Conservation (phyloP, 2,113 vertebrate genomes). For the Perognathus longimembris region DNA sequence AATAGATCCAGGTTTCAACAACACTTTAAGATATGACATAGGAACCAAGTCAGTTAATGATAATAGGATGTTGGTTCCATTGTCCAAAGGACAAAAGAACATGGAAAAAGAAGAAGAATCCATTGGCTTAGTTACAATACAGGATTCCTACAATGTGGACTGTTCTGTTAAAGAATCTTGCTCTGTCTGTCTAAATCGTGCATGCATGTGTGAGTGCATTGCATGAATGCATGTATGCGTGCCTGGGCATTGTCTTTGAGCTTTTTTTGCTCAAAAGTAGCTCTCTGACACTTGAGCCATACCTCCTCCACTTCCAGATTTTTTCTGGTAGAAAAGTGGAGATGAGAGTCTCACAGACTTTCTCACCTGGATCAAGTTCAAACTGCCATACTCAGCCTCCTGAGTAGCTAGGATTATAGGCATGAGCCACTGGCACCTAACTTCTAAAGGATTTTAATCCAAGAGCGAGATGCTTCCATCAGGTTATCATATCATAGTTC, state of each 20-base stretch:
- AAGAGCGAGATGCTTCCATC: background rate
- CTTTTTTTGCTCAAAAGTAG: no score
- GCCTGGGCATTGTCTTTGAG: no score
- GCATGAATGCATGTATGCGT: no score
- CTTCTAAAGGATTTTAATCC: background rate
- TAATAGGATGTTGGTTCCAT: background rate
- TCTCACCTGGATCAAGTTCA: no score
- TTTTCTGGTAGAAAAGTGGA: no score
- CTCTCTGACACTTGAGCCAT: no score
- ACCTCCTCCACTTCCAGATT: no score
- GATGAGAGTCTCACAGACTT: no score
- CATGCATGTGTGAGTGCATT: no score
- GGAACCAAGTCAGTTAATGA: background rate
- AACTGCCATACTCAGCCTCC: no score
- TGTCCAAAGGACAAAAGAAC: background rate
- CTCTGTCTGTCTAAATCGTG: background rate
- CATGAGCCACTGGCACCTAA: no score
- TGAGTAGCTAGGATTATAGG: no score
- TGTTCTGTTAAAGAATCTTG: background rate
- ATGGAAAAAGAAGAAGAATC: background rate
- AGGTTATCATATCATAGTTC: background rate
- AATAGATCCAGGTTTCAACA: background rate
- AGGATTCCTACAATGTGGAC: background rate
- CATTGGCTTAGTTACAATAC: background rate
- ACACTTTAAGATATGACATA: background rate